phyloP scores from a whole-genome alignment of 2,113 vertebrate species.

The Coreoperca whiteheadi region DNA sequence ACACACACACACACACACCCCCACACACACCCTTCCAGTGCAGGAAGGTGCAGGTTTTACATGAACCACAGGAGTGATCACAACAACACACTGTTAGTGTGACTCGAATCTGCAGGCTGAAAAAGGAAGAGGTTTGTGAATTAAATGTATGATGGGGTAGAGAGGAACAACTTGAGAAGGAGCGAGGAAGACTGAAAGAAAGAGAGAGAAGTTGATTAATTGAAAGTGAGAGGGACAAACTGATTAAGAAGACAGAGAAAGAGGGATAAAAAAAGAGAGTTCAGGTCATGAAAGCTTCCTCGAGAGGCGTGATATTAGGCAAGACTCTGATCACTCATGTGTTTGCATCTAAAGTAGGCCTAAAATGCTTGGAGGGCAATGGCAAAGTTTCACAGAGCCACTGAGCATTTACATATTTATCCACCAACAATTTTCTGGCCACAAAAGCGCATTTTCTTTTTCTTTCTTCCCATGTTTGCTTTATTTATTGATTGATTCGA shows the following conservation, averaged over 20 bases:
- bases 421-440: slow-evolving; percentile 64
- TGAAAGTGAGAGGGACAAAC: slow-evolving; percentile 40
- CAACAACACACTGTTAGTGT: slow-evolving; percentile 35
- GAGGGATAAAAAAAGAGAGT: neutral
- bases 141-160: slow-evolving; percentile 46
- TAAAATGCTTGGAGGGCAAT: slow-evolving; percentile 65
- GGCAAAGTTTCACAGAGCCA: slow-evolving; percentile 59
- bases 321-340: slow-evolving; percentile 72
- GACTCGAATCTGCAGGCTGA: slow-evolving; percentile 26
- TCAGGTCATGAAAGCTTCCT: slow-evolving; percentile 58
- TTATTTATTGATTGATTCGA: slow-evolving; percentile 76
- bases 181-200: neutral
- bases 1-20: neutral
- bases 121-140: slow-evolving; percentile 39
- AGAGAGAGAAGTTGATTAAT: slow-evolving; percentile 40
- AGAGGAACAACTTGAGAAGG: slow-evolving; percentile 22
- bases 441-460: slow-evolving; percentile 38
- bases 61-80: slow-evolving; percentile 42
- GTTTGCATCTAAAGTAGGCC: slow-evolving; percentile 76
- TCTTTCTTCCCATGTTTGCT: slow-evolving; percentile 37
- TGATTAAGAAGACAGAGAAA: slow-evolving; percentile 45
- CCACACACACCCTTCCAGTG: neutral
- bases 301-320: slow-evolving; percentile 54
- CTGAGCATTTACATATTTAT: slow-evolving; percentile 77
- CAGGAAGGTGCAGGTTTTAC: slow-evolving; percentile 33